Percentiles rank a stretch among this genome's conserved stretches.
Conservation (phyloP, 2,888 invertebrate species). For the Andrena dorsata region DNA sequence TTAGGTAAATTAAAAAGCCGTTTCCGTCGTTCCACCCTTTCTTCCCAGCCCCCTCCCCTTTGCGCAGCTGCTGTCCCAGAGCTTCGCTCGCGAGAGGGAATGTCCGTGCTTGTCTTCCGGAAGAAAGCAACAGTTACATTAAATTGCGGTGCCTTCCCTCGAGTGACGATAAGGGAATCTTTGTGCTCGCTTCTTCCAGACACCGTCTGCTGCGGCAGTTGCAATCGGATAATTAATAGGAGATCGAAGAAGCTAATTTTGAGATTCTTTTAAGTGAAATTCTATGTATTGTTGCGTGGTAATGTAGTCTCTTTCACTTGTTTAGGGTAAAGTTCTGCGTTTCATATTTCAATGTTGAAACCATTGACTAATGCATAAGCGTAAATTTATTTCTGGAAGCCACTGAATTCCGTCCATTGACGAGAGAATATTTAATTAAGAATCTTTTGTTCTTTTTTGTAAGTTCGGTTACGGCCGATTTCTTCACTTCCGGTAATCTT, state of each 20-base stretch:
- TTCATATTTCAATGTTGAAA: too few species aligned
- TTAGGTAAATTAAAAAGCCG: constrained; percentile 72
- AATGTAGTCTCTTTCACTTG: too few species aligned
- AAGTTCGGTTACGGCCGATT: too few species aligned
- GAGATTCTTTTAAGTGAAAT: too few species aligned
- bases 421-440: too few species aligned
- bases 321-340: too few species aligned
- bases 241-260: constrained; percentile 5
- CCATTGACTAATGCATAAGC: too few species aligned
- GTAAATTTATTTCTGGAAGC: too few species aligned
- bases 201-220: background rate
- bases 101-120: constrained; percentile 37
- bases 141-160: constrained; percentile 33
- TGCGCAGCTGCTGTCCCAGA: constrained; percentile 14
- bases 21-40: constrained; percentile 33
- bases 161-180: constrained; percentile 30
- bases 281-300: too few species aligned
- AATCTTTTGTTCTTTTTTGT: too few species aligned
- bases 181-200: constrained; percentile 17
- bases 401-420: too few species aligned
- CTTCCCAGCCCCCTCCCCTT: constrained; percentile 12
- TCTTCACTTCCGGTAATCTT: too few species aligned
- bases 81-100: constrained; percentile 5
- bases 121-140: constrained; percentile 49
- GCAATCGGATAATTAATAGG: constrained; percentile 25